Evolutionary conservation across 2,113 vertebrate genomes (phyloP).

Genomic region (Scopus umbretta): DNA sequence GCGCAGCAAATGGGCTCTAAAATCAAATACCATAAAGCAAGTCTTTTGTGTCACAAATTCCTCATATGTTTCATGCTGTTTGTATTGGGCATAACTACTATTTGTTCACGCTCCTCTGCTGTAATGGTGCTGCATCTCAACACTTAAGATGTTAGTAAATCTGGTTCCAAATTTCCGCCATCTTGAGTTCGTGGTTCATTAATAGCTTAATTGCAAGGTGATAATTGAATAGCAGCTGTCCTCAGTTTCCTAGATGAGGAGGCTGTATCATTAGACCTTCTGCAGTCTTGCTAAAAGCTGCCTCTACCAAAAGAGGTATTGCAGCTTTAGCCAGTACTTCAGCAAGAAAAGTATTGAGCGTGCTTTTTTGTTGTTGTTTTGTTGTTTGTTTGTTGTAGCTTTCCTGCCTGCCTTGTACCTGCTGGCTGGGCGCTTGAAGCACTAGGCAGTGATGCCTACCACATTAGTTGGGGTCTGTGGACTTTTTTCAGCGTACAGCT

Average conservation of each 20-base stretch:
- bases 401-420: background rate
- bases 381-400: no score
- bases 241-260: background rate
- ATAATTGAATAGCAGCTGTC: conserved; percentile 7
- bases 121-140: background rate
- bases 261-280: background rate
- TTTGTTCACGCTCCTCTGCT: background rate
- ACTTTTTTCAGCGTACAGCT: rapidly evolving
- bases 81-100: background rate
- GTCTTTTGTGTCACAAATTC: background rate
- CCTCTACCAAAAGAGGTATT: background rate
- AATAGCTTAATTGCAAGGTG: conserved; percentile 24
- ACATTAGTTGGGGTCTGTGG: background rate
- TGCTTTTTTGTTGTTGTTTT: background rate
- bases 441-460: rapidly evolving
- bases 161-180: background rate
- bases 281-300: background rate
- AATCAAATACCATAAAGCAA: background rate
- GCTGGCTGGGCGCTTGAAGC: background rate
- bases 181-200: background rate
- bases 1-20: background rate
- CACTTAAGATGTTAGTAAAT: background rate
- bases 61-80: background rate
- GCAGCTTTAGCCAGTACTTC: background rate
- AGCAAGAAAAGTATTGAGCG: background rate